Evolutionary conservation across 2,888 invertebrate species (phyloP), one percentile per base, ranked within the genome.

Genomic region (Lymantria dispar): DNA sequence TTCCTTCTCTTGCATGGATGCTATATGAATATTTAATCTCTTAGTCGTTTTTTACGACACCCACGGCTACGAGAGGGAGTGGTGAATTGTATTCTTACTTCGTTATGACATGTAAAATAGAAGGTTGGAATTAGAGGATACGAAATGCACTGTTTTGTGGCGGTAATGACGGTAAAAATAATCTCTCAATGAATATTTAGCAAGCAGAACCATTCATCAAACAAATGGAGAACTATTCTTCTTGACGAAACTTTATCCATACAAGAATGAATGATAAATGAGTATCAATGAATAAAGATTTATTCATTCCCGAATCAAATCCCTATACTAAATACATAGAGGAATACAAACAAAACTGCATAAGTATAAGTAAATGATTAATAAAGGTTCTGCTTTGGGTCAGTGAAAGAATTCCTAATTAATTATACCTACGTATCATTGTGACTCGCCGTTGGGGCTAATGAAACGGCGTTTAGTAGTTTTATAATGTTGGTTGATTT

Each of bases 361-460:
- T 65, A 42, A 59, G 41, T 68, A 68, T 68, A 49, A 59, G 46
- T 42, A 36, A 40, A 64, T 58, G 56, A 69, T 67, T 58, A 54
- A 67, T 69, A 60, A 56, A 54, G 45, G 22, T 30, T 47, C 45
- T 58, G 51, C 68, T 56, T 48, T 48, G 60, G 37, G 47, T 52
- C 47, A 49, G 57, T 43, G 50, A 49, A 58, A 64, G 58, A 61
- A 59, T 60, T 60, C 51, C 62, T 61, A 62, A 68, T 72, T 72
- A 73, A 71, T 72, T 68, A 71, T 60, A 57, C 47, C 54, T 52
- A 58, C 48, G 59, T 52, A 62, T 59, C 60, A 41, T 46, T 46
- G 38, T 39, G 14, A 36, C 44, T 53, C 42, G 45, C 33, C 33
- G 47, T 53, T 50, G 41, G 30, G 56, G 62, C 55, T 40, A 54